Percentiles rank a stretch among this genome's conserved stretches.
These are phyloP conservation scores for Myotis findleyi DNA, from an alignment of 2,797 vertebrate species.

Conservation along the genomic window DNA sequence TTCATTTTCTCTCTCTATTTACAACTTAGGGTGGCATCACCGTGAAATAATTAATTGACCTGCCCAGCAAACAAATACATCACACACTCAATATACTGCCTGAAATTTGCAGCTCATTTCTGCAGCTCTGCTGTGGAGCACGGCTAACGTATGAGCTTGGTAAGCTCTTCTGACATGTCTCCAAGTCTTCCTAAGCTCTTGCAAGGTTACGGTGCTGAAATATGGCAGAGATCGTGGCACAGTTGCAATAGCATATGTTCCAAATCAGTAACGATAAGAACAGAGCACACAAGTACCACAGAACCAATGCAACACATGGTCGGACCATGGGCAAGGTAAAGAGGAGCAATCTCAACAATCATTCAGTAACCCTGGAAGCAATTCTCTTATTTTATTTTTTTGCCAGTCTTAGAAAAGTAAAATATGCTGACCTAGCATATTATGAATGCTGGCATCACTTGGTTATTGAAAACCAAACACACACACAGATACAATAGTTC, in stretches of 20 bases:
- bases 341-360: conserved; percentile 15
- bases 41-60: conserved; percentile 87
- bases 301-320: conserved; percentile 53
- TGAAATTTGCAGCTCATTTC: conserved; percentile 84
- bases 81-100: conserved; percentile 82
- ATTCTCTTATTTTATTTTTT: not conserved
- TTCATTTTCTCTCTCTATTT: conserved; percentile 81
- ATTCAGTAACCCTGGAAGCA: not conserved
- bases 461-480: not conserved
- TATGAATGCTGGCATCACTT: not conserved
- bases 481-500: not conserved
- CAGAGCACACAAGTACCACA: conserved; percentile 66
- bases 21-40: conserved; percentile 84
- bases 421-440: conserved; percentile 43
- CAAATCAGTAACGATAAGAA: conserved; percentile 80
- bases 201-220: conserved; percentile 81
- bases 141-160: conserved; percentile 83
- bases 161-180: conserved; percentile 86
- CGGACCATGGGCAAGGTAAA: conserved; percentile 48
- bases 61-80: conserved; percentile 85
- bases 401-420: conserved; percentile 50
- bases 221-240: conserved; percentile 80
- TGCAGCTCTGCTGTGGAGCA: conserved; percentile 45
- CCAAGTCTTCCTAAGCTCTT: conserved; percentile 80
- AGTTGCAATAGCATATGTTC: conserved; percentile 83